Conservation (phyloP, 64 coral and sea anemone species). For the Astreopora myriophthalma region DNA sequence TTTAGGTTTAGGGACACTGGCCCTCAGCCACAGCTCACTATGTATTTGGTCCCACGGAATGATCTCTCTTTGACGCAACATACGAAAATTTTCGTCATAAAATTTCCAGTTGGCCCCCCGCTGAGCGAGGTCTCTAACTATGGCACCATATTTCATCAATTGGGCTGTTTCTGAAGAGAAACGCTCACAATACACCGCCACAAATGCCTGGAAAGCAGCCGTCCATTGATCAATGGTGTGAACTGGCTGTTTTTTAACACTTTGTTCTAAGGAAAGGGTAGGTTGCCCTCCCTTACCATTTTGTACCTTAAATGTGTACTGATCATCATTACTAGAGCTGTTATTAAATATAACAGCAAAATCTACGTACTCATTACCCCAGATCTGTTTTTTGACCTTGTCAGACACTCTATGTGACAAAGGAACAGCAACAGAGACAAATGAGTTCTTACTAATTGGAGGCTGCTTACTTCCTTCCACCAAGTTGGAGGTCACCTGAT, state of each 20-base stretch:
- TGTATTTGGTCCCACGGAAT: no score
- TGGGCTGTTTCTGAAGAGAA: constrained; percentile 24
- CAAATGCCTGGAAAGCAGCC: constrained; percentile 60
- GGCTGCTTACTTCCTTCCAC: background rate
- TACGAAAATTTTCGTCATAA: no score
- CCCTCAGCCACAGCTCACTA: no score
- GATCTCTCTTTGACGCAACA: no score
- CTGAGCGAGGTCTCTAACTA: no score
- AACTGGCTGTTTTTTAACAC: constrained; percentile 27
- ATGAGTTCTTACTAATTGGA: background rate
- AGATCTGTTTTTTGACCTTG: constrained; percentile 8
- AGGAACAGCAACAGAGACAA: background rate
- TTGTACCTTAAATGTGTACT: background rate
- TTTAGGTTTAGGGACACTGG: no score
- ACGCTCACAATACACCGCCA: constrained; percentile 14
- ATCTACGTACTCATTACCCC: background rate
- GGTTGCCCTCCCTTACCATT: background rate
- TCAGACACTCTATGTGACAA: background rate
- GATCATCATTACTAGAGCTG: background rate
- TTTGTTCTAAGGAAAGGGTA: background rate
- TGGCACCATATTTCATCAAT: no score
- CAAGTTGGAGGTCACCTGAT: background rate
- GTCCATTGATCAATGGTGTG: background rate
- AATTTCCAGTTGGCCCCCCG: no score
- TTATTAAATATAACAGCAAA: constrained; percentile 14